Conservation (phyloP, 2,797 vertebrate genomes). For the Pterois miles region DNA sequence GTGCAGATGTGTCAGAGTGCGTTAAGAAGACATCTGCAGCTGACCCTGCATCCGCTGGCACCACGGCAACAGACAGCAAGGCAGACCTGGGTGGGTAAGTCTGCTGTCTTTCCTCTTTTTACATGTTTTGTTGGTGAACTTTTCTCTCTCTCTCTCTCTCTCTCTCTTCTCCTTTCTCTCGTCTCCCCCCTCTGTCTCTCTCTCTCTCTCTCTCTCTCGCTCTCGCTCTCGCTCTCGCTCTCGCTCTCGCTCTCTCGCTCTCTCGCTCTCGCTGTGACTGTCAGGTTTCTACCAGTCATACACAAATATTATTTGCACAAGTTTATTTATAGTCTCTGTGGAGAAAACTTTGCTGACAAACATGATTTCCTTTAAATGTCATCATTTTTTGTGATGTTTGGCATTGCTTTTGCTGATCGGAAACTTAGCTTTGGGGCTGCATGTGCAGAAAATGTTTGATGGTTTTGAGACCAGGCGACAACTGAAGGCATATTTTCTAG, state of each 20-base stretch:
- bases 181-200: no score
- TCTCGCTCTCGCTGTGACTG: no score
- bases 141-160: neutral
- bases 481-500: neutral
- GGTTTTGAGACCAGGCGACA: neutral
- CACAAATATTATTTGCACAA: neutral
- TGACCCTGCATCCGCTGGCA: constrained; percentile 51
- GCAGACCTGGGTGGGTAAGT: constrained; percentile 80
- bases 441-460: constrained; percentile 31
- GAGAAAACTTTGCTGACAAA: constrained; percentile 42
- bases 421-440: neutral
- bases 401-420: constrained; percentile 18
- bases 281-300: neutral
- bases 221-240: no score
- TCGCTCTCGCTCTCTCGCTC: no score
- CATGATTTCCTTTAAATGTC: constrained; percentile 15
- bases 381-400: constrained; percentile 5
- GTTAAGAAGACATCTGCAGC: constrained; percentile 61
- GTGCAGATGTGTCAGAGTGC: constrained; percentile 61
- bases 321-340: neutral
- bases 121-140: neutral
- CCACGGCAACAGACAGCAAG: constrained; percentile 58
- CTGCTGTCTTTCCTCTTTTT: neutral
- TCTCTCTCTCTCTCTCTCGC: no score
- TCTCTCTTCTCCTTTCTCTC: no score